Conservation (phyloP, 2,888 invertebrate species). For the Mythimna pallens region DNA sequence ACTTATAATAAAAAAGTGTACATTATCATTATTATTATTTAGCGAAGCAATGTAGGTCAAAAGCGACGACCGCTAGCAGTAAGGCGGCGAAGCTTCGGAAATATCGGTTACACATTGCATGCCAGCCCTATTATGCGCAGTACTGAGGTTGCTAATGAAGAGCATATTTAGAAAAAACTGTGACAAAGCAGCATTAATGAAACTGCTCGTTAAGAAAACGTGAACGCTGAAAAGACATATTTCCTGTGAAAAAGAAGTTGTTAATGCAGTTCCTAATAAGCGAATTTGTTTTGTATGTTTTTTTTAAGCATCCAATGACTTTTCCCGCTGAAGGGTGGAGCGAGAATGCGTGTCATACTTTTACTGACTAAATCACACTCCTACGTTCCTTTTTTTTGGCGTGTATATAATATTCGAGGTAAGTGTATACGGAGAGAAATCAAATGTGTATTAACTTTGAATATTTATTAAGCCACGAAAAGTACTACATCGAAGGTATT, state of each 20-base stretch:
- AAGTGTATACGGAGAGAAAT: no score
- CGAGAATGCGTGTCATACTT: no score
- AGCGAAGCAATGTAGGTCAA: constrained; percentile 70
- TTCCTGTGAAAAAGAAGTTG: constrained; percentile 7
- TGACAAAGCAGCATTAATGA: constrained; percentile 28
- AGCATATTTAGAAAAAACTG: constrained; percentile 41
- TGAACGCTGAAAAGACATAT: constrained; percentile 6
- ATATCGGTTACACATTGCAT: constrained; percentile 74
- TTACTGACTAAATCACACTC: no score
- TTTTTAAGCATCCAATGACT: not conserved
- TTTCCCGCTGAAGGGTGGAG: no score
- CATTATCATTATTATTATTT: constrained; percentile 67
- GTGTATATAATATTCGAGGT: no score
- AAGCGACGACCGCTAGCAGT: constrained; percentile 26
- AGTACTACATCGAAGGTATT: no score
- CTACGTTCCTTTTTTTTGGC: no score
- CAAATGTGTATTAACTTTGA: no score
- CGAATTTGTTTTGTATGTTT: not conserved
- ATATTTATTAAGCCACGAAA: no score
- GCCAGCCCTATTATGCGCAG: constrained; percentile 39
- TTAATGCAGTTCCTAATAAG: constrained; percentile 7
- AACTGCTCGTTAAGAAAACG: constrained; percentile 40
- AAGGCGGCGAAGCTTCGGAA: constrained; percentile 65
- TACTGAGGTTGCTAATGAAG: constrained; percentile 36
- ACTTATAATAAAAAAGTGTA: constrained; percentile 58